Conservation (phyloP, 2,113 vertebrate genomes). For the Ancistrus triradiatus region DNA sequence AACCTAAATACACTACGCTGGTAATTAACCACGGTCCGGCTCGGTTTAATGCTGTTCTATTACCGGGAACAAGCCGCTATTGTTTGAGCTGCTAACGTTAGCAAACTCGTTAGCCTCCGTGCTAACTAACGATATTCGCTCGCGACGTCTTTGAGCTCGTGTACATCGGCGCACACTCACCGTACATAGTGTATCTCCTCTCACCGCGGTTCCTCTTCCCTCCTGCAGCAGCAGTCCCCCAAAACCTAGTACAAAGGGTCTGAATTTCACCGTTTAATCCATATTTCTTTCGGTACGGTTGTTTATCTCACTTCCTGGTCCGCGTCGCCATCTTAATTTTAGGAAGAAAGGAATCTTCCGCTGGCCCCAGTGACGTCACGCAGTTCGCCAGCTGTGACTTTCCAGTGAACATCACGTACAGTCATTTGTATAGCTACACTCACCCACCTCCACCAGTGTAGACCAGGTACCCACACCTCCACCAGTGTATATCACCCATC, state of each 20-base stretch:
- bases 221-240: not conserved
- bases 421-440: no score
- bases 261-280: constrained; percentile 22
- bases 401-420: no score
- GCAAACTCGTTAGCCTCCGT: constrained; percentile 38
- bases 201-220: not conserved
- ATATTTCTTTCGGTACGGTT: constrained; percentile 38
- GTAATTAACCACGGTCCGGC: not conserved
- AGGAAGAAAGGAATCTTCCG: constrained; percentile 34
- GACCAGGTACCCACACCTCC: no score
- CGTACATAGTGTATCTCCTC: constrained; percentile 2
- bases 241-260: not conserved
- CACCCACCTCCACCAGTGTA: no score
- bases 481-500: no score
- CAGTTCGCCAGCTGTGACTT: not conserved
- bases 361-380: constrained; percentile 10
- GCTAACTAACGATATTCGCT: constrained; percentile 23
- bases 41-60: constrained; percentile 1
- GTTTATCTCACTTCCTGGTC: constrained; percentile 51
- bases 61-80: constrained; percentile 30
- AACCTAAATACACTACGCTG: not conserved
- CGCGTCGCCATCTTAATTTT: constrained; percentile 46
- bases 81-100: constrained; percentile 38
- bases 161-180: constrained; percentile 27
- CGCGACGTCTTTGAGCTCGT: not conserved